These are phyloP conservation scores for Columbina picui DNA, from an alignment of 2,113 vertebrate genomes.

Conservation along the genomic window DNA sequence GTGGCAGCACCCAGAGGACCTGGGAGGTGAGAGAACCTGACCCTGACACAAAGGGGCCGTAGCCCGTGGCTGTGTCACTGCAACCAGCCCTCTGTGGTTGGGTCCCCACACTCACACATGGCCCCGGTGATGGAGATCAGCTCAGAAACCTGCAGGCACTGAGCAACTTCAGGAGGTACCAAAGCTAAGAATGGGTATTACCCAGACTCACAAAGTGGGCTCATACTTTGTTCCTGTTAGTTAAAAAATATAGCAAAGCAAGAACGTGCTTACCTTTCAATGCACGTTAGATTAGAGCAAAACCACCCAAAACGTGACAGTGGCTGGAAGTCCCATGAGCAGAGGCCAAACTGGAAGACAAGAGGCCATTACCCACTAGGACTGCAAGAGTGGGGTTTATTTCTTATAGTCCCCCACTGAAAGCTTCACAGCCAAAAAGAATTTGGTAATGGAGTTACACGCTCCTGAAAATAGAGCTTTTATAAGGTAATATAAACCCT, in stretches of 20 bases:
- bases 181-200: not conserved
- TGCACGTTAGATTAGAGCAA: not conserved
- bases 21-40: not conserved
- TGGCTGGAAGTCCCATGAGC: not conserved
- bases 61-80: not conserved
- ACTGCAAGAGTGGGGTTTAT: not conserved
- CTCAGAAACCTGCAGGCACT: not conserved
- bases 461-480: slow-evolving; percentile 44
- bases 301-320: not conserved
- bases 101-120: not conserved
- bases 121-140: not conserved
- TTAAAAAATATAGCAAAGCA: not conserved
- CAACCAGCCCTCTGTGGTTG: not conserved
- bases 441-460: not conserved
- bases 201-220: not conserved
- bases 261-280: not conserved
- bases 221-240: not conserved
- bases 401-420: not conserved
- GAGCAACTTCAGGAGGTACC: not conserved
- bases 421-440: slow-evolving; percentile 16
- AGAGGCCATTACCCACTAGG: not conserved
- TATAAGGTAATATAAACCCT: slow-evolving; percentile 53
- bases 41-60: no score
- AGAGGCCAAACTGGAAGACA: not conserved
- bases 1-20: not conserved